These are phyloP conservation scores for Drosophila nigromelanica DNA, from an alignment of 1,140 invertebrate genomes.

Conservation along the genomic window DNA sequence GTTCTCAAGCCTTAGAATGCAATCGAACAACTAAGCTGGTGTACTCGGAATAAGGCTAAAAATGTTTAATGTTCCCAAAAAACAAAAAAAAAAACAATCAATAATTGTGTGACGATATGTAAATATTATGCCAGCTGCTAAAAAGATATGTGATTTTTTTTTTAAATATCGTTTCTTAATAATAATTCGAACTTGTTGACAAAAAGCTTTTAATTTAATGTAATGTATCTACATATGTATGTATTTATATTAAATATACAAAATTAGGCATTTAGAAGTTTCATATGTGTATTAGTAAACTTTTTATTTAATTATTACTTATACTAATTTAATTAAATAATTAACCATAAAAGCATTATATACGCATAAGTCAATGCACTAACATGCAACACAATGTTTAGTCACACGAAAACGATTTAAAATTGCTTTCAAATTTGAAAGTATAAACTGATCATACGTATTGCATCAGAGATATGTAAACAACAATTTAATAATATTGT, in stretches of 20 bases:
- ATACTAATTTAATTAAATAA: constrained; percentile 1
- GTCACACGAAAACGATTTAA: constrained; percentile 1
- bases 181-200: background rate
- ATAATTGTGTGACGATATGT: constrained; percentile 23
- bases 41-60: background rate
- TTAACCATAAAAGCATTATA: background rate
- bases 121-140: constrained; percentile 28
- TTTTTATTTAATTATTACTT: constrained; percentile 16
- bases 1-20: constrained; percentile 2
- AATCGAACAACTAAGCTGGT: background rate
- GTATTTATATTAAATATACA: background rate
- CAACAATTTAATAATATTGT: background rate
- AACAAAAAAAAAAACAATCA: background rate
- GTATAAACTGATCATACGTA: background rate
- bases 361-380: too few species aligned
- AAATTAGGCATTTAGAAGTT: background rate
- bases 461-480: constrained; percentile 1
- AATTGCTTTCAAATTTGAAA: constrained; percentile 1
- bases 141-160: constrained; percentile 25
- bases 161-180: constrained; percentile 6
- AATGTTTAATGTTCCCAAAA: constrained; percentile 10
- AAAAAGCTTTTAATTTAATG: background rate
- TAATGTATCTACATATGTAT: background rate
- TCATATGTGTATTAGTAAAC: constrained; percentile 17
- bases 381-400: background rate